Percentiles rank a stretch among this genome's conserved stretches.
These are phyloP conservation scores for Tubulanus polymorphus DNA, from an alignment of 2,888 invertebrate species.

Conservation along the genomic window DNA sequence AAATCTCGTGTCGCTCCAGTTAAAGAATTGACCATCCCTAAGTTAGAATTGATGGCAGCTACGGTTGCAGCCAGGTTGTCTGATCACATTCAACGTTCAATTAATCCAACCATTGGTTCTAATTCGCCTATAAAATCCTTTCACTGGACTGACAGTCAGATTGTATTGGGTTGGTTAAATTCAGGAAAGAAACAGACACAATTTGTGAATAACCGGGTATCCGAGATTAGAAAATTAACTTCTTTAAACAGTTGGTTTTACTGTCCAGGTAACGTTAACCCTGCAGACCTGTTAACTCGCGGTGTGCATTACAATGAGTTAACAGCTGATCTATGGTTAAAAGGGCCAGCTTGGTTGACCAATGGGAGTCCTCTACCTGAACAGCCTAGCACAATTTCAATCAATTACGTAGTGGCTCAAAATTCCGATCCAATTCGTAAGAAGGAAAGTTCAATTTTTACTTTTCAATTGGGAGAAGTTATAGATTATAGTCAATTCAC, in stretches of 20 bases:
- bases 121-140: too few relatives aligned
- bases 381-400: too few relatives aligned
- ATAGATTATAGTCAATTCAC: too few relatives aligned
- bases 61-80: constrained; percentile 14
- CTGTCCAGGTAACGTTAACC: constrained; percentile 26
- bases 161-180: constrained; percentile 25
- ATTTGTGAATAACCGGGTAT: constrained; percentile 26
- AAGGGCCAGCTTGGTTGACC: constrained; percentile 23
- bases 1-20: constrained; percentile 26
- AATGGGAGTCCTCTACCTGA: too few relatives aligned
- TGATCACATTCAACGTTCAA: too few relatives aligned
- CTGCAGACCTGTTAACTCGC: constrained; percentile 32
- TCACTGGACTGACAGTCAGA: constrained; percentile 23
- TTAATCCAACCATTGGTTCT: too few relatives aligned
- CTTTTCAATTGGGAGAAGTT: too few relatives aligned
- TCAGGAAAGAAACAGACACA: constrained; percentile 9
- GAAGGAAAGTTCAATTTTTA: too few relatives aligned
- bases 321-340: constrained; percentile 23
- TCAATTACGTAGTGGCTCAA: too few relatives aligned
- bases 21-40: constrained; percentile 22
- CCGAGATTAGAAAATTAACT: constrained; percentile 21
- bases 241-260: constrained; percentile 22
- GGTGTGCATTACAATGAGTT: constrained; percentile 19
- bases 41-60: constrained; percentile 18
- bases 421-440: too few relatives aligned